Evolutionary conservation across 1,140 invertebrate genomes (phyloP), one percentile per base, ranked within the genome.

Genomic region (Ctenoplectra terminalis): DNA sequence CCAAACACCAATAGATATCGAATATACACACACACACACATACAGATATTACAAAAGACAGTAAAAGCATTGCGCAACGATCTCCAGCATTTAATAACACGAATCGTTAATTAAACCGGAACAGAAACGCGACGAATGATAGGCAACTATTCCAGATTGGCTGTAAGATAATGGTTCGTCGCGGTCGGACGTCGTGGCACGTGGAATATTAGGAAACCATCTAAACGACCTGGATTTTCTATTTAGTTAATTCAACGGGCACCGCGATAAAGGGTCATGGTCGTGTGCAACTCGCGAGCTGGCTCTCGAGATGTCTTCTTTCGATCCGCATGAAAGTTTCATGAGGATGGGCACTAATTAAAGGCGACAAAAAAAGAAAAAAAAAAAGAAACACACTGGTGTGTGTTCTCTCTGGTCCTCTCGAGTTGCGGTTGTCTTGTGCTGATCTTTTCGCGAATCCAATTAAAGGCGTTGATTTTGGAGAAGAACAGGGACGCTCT

Each of bases 311-410:
- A 73, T 66, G 81, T 66, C 75, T 64, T 71, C 81, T 83, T 66
- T 56, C 81, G 76, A 83, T 83, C 75, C 67, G 76, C 67, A 71
- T 83, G 69, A 83, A 72, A 80, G 23, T 83, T 80, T 71, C 76
- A 56, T 37, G 75, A 77, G 58, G 61, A 79, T 83, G 67, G 58
- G 15, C 52, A 54, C 76, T 83, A 83, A 83, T 83, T 83, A 83
- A 80, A 79, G 58, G 43, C 50, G 52, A 40, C 17, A 26, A 13
- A 46, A n/a, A 58, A 26, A 50, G 40, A 40, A 13, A 11, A 9
- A 23, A 17, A 29, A 64, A n/a, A 34, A 40, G 7, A 43, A 34
- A 9, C 0, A 23, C 9, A 13, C 34, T 23, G 9, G 43, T 0
- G 23, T 70, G 29, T 70, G 54, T 43, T n/a, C 63, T 54, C 40